phyloP scores from a whole-genome alignment of 2,888 invertebrate genomes.

The Cerceris rybyensis region DNA sequence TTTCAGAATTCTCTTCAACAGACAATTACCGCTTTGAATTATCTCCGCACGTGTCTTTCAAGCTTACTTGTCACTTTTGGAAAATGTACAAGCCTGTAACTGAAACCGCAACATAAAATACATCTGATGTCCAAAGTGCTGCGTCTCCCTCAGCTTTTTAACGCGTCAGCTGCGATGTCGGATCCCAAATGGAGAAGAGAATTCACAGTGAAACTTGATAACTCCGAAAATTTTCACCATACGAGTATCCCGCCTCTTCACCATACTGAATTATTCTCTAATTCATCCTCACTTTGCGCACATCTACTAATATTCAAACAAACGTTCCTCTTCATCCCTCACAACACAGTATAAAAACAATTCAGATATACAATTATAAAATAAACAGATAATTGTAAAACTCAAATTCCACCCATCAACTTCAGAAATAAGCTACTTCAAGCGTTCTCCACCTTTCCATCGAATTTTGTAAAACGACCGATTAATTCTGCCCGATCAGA shows the following conservation, averaged over 20 bases:
- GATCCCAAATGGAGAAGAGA: conserved; percentile 18
- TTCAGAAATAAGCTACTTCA: background rate
- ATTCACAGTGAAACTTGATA: conserved; percentile 37
- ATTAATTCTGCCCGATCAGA: background rate
- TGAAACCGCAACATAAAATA: conserved; percentile 6
- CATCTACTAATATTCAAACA: no score
- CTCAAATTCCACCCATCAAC: background rate
- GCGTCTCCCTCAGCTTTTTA: conserved; percentile 28
- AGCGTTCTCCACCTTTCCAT: background rate
- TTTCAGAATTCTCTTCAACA: no score
- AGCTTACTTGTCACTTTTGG: no score
- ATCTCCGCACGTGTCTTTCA: no score
- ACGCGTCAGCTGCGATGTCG: conserved; percentile 45
- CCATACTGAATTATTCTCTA: no score
- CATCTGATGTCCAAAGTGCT: conserved; percentile 13
- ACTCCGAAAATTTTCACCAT: background rate
- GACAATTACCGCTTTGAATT: no score
- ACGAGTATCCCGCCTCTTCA: no score
- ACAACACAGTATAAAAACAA: no score
- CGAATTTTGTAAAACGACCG: background rate
- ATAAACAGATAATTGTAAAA: conserved; percentile 18
- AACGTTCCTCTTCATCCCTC: no score
- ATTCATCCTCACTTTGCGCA: no score
- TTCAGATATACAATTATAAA: background rate
- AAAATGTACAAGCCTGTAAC: no score